Base-by-base conservation (phyloP, 2,797 vertebrate genomes). In the Eutrigla gurnardus region DNA sequence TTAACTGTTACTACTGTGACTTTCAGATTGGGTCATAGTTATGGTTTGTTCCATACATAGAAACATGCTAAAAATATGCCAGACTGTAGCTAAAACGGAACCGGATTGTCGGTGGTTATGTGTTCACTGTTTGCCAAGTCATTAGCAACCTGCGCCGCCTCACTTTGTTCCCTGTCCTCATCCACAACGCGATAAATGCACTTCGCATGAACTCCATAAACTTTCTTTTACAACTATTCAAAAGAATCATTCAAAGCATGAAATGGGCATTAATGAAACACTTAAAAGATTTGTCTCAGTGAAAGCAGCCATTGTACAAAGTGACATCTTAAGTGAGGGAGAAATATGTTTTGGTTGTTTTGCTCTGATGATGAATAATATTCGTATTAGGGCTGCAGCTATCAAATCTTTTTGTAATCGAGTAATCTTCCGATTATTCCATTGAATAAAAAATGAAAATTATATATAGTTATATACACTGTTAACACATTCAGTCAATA, bases 41-140 rank as follows among this genome's bases (percentile, higher is more conserved):
- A 4, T n/a, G 18, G 37, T 39, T 57, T 58, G 6, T 53, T 70
- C 55, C 63, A 70, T 10, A 46, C 67, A 71, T 69, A 86, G 73
- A 71, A 75, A 65, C 14, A 10, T 2, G 18, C 55, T 64, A 64
- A 78, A 73, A 53, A 72, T 61, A 70, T 0, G 0, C 33, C 10
- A 3, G 6, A 18, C 33, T 18, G 32, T 9, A 6, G 40, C 42
- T 47, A 14, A 57, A 52, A 55, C 36, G 42, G 33, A 40, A 32
- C 4, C 7, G 2, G 46, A 11, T 35, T 35, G 8, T 43, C 17
- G 25, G 17, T 42, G 52, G 14, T 46, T 57, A 35, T 14, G n/a
- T 61, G 46, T 66, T 60, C 10, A 60, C 45, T 15, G 45, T 50
- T 39, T 65, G 42, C 37, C 11, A 4, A 40, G 17, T 49, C 35